A percentile compares a stretch with the other conserved stretches of the same genome.
These are phyloP conservation scores for Nomada goodeniana DNA, from an alignment of 2,888 invertebrate species.

Conservation along the genomic window DNA sequence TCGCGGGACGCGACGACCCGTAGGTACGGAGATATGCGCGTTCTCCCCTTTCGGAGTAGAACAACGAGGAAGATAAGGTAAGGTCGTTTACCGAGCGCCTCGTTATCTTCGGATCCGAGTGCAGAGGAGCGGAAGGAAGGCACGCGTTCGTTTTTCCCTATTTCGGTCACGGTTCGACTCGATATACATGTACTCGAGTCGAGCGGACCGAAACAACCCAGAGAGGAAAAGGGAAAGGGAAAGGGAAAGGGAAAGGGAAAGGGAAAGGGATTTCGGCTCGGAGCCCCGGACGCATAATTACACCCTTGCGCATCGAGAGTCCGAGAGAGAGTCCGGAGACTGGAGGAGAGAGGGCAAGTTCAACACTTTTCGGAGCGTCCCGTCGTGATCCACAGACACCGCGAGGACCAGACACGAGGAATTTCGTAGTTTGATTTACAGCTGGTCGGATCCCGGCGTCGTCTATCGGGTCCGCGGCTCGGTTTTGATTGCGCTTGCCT, in stretches of 20 bases:
- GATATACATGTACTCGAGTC: slow-evolving; percentile 51
- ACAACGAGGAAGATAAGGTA: slow-evolving; percentile 9
- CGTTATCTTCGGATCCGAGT: slow-evolving; percentile 71
- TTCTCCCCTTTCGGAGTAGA: no score
- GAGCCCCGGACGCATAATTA: slow-evolving; percentile 68
- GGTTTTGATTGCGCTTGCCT: slow-evolving; percentile 81
- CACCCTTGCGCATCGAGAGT: slow-evolving; percentile 64
- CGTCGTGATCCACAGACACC: slow-evolving; percentile 57
- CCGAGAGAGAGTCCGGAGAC: neutral
- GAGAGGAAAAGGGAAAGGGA: neutral
- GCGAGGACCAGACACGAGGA: slow-evolving; percentile 67
- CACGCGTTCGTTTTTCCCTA: slow-evolving; percentile 66
- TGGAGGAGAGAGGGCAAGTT: slow-evolving; percentile 45
- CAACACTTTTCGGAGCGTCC: slow-evolving; percentile 62
- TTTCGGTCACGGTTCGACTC: slow-evolving; percentile 61
- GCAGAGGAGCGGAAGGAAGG: slow-evolving; percentile 72
- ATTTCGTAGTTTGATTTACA: slow-evolving; percentile 82
- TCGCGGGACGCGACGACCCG: no score
- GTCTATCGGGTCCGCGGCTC: slow-evolving; percentile 64
- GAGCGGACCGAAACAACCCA: neutral
- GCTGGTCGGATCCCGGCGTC: slow-evolving; percentile 71
- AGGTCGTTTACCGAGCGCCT: slow-evolving; percentile 70
- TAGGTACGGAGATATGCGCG: no score
- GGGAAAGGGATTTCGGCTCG: slow-evolving; percentile 11
- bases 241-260: neutral